A percentile compares a stretch with the other conserved stretches of the same genome.
Conservation (phyloP, 2,888 invertebrate species). For the Apamea anceps region DNA sequence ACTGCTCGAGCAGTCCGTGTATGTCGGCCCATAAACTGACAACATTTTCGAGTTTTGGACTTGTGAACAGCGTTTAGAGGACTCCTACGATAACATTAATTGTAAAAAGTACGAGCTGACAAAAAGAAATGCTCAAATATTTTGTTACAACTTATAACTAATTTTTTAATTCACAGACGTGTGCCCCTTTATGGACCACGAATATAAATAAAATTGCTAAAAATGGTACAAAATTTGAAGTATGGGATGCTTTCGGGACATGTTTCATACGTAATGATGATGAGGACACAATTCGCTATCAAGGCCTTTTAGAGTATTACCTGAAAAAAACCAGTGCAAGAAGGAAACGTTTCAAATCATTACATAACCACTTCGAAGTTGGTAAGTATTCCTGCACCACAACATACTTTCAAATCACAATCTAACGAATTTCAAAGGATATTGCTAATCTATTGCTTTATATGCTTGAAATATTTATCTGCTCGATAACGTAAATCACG, state of each 20-base stretch:
- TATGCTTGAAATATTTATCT: background rate
- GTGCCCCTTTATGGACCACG: conserved; percentile 58
- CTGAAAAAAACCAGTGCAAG: accelerated
- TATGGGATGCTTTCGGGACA: conserved; percentile 35
- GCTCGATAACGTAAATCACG: background rate
- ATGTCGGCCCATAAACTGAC: no score
- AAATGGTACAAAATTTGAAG: accelerated
- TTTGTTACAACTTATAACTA: background rate
- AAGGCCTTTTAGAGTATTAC: conserved; percentile 33
- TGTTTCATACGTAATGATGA: conserved; percentile 23
- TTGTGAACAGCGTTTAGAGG: no score
- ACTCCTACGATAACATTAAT: background rate
- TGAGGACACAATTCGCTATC: background rate
- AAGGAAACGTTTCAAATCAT: background rate
- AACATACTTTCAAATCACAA: background rate
- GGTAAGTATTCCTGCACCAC: conserved; percentile 9
- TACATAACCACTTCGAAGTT: accelerated
- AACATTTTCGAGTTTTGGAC: no score
- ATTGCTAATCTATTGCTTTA: background rate
- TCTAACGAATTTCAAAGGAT: background rate
- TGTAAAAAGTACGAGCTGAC: background rate
- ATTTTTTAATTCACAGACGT: conserved; percentile 40
- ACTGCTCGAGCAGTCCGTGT: no score
- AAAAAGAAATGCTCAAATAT: background rate
- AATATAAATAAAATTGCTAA: accelerated